Evolutionary conservation across 2,888 invertebrate species (phyloP).

Genomic region (Strigamia transsilvanica): DNA sequence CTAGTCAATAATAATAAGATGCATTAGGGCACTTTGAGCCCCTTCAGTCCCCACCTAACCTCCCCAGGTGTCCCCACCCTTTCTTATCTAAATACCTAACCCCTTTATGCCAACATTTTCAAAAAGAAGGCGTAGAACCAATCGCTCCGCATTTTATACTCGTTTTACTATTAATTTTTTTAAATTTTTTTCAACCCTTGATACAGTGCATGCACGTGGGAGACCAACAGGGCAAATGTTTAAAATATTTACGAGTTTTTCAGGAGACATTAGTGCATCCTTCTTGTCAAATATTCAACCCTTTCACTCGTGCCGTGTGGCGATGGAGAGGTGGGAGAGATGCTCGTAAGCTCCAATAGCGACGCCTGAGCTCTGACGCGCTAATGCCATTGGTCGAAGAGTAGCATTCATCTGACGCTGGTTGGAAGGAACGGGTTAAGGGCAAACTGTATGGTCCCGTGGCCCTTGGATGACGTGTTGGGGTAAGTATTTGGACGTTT

Average conservation of each 20-base stretch:
- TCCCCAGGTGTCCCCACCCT: background rate
- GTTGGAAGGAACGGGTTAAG: slow-evolving; percentile 26
- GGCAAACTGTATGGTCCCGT: background rate
- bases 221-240: slow-evolving; percentile 3
- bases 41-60: background rate
- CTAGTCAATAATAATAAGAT: slow-evolving; percentile 30
- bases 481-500: slow-evolving; percentile 1
- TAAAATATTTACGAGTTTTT: slow-evolving; percentile 20
- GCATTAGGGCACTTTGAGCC: slow-evolving; percentile 30
- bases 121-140: background rate
- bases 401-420: slow-evolving; percentile 14
- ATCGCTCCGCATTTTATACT: background rate
- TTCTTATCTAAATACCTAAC: background rate
- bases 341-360: slow-evolving; percentile 21
- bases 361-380: slow-evolving; percentile 30
- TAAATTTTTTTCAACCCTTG: background rate
- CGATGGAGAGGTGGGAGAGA: slow-evolving; percentile 21
- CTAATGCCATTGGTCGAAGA: slow-evolving; percentile 30
- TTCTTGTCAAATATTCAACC: slow-evolving; percentile 26
- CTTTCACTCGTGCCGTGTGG: slow-evolving; percentile 1
- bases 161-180: background rate
- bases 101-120: background rate
- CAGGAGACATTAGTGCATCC: background rate
- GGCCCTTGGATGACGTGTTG: background rate
- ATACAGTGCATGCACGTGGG: background rate